Evolutionary conservation across 2,888 invertebrate genomes (phyloP).

Genomic region (Philopedon plagiatum): DNA sequence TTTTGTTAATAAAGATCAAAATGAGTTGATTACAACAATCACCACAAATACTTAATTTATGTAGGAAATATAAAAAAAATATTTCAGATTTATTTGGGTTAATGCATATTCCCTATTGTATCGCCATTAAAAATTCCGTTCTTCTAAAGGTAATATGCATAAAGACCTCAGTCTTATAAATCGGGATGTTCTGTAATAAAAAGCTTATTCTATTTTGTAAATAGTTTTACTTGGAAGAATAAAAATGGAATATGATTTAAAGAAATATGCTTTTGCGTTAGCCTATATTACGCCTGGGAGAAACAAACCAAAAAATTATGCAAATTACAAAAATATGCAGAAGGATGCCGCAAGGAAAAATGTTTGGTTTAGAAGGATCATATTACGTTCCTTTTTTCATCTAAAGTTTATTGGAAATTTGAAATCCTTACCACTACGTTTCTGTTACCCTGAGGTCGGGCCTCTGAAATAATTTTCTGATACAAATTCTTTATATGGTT

Average conservation of each 20-base stretch:
- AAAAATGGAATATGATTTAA: slow-evolving; percentile 24
- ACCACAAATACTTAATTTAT: too few species aligned
- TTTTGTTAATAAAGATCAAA: too few species aligned
- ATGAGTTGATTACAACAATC: too few species aligned
- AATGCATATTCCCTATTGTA: too few species aligned
- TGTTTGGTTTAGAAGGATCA: slow-evolving; percentile 28
- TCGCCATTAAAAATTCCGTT: too few species aligned
- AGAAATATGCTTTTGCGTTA: slow-evolving; percentile 27
- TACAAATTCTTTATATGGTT: too few species aligned
- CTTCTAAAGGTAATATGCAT: too few species aligned
- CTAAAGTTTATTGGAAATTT: slow-evolving; percentile 16
- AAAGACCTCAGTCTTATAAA: not conserved
- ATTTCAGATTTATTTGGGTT: too few species aligned
- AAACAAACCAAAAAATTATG: slow-evolving; percentile 41
- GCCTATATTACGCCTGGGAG: slow-evolving; percentile 29
- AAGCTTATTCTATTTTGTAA: not conserved
- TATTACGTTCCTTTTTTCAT: slow-evolving; percentile 34
- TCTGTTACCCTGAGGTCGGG: not conserved
- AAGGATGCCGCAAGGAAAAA: slow-evolving; percentile 33
- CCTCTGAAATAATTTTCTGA: not conserved
- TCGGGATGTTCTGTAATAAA: not conserved
- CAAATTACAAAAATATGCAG: slow-evolving; percentile 39
- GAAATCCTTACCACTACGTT: slow-evolving; percentile 1
- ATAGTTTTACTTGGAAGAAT: slow-evolving; percentile 9
- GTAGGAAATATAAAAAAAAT: too few species aligned